A percentile compares a stretch with the other conserved stretches of the same genome.
Conservation (phyloP, 1,140 invertebrate species). For the Lerema accius region DNA sequence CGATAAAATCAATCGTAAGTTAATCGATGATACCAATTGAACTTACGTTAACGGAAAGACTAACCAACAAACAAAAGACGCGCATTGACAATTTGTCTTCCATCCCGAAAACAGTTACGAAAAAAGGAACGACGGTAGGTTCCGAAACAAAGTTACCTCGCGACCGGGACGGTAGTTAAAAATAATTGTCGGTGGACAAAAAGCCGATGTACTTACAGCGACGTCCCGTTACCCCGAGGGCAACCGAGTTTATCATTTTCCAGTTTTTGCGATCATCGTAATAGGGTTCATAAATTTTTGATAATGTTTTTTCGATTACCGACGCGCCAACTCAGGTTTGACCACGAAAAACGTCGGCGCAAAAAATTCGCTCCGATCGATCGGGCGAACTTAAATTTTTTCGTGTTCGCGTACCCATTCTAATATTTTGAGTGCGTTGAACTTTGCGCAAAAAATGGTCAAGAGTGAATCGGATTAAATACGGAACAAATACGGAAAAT, state of each 20-base stretch:
- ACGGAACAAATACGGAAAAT: too few relatives aligned
- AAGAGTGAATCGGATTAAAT: background rate
- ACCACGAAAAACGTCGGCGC: conserved; percentile 42
- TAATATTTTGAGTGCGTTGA: conserved; percentile 25
- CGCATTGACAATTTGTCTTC: conserved; percentile 16
- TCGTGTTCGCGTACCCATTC: conserved; percentile 24
- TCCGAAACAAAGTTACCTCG: conserved; percentile 32
- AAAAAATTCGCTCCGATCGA: conserved; percentile 25
- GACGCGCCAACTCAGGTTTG: conserved; percentile 37
- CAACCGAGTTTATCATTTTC: conserved; percentile 68
- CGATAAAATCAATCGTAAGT: too few relatives aligned
- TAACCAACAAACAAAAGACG: background rate
- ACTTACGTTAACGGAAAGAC: too few relatives aligned
- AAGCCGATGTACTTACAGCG: conserved; percentile 60
- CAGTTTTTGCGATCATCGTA: conserved; percentile 66
- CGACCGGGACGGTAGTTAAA: conserved; percentile 50
- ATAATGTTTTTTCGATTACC: conserved; percentile 71
- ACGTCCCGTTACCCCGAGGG: conserved; percentile 61
- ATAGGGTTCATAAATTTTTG: conserved; percentile 76
- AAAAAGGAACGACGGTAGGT: conserved; percentile 22
- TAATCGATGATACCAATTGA: too few relatives aligned
- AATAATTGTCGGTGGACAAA: conserved; percentile 68
- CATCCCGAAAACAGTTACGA: conserved; percentile 14
- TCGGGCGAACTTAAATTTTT: conserved; percentile 24
- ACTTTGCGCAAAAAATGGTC: conserved; percentile 5